Conservation (phyloP, 2,888 invertebrate species). For the Pseudococcus jackbeardsleyi region DNA sequence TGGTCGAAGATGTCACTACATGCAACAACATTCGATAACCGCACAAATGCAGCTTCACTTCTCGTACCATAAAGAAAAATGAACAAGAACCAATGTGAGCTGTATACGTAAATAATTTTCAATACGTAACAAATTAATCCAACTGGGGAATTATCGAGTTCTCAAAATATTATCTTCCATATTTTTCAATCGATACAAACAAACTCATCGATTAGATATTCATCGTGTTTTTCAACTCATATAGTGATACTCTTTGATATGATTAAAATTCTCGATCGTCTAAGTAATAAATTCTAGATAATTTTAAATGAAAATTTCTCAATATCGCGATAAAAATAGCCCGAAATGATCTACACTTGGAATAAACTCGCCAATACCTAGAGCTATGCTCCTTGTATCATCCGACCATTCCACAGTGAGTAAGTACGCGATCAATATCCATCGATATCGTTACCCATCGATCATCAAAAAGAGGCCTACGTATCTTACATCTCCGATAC, state of each 20-base stretch:
- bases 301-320: neutral
- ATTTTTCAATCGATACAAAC: too few species aligned
- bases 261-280: too few species aligned
- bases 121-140: too few species aligned
- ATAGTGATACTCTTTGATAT: too few species aligned
- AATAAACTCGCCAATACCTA: neutral
- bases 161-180: too few species aligned
- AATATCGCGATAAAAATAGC: neutral
- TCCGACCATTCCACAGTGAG: neutral
- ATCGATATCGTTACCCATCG: neutral
- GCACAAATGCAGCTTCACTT: neutral
- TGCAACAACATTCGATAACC: neutral
- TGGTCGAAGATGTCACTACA: constrained; percentile 12
- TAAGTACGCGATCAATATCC: neutral
- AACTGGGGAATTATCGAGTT: too few species aligned
- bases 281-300: too few species aligned
- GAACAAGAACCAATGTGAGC: too few species aligned
- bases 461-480: neutral
- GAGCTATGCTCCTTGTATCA: neutral
- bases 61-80: neutral
- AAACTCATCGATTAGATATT: too few species aligned
- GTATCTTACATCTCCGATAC: neutral
- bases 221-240: too few species aligned
- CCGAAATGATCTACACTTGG: neutral
- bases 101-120: too few species aligned